phyloP scores from a whole-genome alignment of 2,113 vertebrate genomes.

The Neogobius melanostomus region DNA sequence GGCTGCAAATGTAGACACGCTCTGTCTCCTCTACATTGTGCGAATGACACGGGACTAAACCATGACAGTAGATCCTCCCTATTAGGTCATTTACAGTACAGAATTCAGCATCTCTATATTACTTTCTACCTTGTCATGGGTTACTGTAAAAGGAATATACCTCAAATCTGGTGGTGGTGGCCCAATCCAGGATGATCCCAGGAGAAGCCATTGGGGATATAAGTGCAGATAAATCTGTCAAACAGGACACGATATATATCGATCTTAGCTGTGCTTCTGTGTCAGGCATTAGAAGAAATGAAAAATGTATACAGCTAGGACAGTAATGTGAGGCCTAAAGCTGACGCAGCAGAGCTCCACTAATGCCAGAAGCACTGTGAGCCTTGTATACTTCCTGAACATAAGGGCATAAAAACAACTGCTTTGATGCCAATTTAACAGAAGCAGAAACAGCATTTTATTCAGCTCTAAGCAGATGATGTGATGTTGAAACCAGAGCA shows the following conservation, averaged over 20 bases:
- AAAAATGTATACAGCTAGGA: not conserved
- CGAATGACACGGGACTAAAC: not conserved
- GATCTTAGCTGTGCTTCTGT: not conserved
- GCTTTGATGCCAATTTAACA: not conserved
- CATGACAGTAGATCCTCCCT: not conserved
- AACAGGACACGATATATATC: slow-evolving; percentile 20
- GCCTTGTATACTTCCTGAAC: not conserved
- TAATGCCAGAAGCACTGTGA: not conserved
- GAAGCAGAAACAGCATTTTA: not conserved
- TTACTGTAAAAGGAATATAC: slow-evolving; percentile 24
- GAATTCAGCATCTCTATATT: not conserved
- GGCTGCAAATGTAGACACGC: not conserved
- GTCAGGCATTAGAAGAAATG: not conserved
- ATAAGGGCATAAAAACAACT: not conserved
- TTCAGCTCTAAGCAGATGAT: not conserved
- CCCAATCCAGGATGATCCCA: slow-evolving; percentile 34
- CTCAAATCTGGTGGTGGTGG: slow-evolving; percentile 49
- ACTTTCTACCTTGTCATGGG: not conserved
- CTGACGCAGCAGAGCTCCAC: not conserved
- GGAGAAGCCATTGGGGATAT: slow-evolving; percentile 68
- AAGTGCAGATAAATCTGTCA: slow-evolving; percentile 67
- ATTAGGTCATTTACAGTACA: not conserved
- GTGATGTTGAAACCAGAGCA: not conserved
- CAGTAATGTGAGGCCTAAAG: not conserved
- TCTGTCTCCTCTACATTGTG: not conserved